Conservation (phyloP, 2,888 invertebrate genomes). For the Exocentrus adspersus region DNA sequence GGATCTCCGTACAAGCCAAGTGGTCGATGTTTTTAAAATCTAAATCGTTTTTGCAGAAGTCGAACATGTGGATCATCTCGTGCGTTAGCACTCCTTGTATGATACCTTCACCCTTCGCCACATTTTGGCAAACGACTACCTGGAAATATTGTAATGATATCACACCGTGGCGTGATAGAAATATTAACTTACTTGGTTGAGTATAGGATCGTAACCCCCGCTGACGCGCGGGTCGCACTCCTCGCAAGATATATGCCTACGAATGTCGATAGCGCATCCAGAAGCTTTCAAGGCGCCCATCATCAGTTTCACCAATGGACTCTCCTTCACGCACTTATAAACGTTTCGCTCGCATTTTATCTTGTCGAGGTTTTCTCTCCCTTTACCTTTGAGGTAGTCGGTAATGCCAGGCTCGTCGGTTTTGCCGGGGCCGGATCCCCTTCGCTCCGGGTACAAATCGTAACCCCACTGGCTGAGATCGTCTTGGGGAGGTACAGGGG, state of each 20-base stretch:
- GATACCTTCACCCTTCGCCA: constrained; percentile 72
- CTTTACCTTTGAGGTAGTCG: constrained; percentile 65
- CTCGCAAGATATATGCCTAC: constrained; percentile 93
- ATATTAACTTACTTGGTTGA: constrained; percentile 72
- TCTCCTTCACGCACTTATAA: constrained; percentile 77
- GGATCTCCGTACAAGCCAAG: constrained; percentile 93
- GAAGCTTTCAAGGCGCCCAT: constrained; percentile 83
- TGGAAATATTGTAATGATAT: constrained; percentile 63
- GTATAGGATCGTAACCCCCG: constrained; percentile 89
- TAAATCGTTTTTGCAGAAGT: constrained; percentile 87
- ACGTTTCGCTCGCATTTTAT: constrained; percentile 85
- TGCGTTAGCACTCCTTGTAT: constrained; percentile 87
- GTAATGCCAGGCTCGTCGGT: not conserved
- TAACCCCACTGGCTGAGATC: constrained; percentile 72
- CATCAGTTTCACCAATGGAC: constrained; percentile 86
- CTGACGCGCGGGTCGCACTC: constrained; percentile 84
- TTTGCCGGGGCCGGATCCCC: too few relatives aligned
- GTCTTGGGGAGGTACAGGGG: too few relatives aligned
- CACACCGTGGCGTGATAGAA: not conserved
- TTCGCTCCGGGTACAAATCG: constrained; percentile 85
- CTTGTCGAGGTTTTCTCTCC: constrained; percentile 76
- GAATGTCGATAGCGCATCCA: constrained; percentile 83
- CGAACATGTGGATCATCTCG: constrained; percentile 97
- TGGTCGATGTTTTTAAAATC: constrained; percentile 92
- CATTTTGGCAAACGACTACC: constrained; percentile 92